These are phyloP conservation scores for Chrysochloris asiatica DNA, from an alignment of 2,113 vertebrate species.

Conservation along the genomic window DNA sequence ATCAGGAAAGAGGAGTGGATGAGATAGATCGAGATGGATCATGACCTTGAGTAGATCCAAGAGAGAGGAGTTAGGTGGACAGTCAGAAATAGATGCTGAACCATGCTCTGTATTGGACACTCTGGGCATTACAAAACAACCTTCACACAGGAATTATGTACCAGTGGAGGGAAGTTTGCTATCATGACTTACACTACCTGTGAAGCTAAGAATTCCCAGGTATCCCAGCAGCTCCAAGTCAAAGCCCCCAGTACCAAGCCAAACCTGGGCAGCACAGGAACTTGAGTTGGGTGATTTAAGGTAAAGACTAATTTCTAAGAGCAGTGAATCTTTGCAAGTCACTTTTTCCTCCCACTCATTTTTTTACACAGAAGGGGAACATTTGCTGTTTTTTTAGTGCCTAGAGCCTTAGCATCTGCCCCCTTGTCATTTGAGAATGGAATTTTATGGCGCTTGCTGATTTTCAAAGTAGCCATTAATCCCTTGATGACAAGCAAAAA, in stretches of 20 bases:
- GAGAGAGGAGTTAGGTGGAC: background rate
- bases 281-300: conserved; percentile 58
- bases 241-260: background rate
- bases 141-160: background rate
- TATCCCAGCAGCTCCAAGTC: background rate
- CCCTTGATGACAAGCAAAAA: background rate
- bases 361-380: conserved; percentile 67
- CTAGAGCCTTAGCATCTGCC: conserved; percentile 67
- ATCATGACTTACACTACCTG: background rate
- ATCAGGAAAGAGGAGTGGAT: background rate
- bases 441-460: background rate
- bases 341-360: conserved; percentile 62
- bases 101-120: background rate
- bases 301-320: conserved; percentile 72
- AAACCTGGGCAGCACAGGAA: background rate
- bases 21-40: background rate
- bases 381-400: conserved; percentile 66
- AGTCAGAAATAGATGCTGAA: background rate
- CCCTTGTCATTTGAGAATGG: conserved; percentile 60
- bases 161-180: background rate
- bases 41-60: background rate
- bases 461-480: conserved; percentile 49
- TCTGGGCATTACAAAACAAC: background rate
- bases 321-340: conserved; percentile 63
- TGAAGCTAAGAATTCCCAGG: background rate